Evolutionary conservation across 2,797 vertebrate genomes (phyloP).

Genomic region (Alca torda): DNA sequence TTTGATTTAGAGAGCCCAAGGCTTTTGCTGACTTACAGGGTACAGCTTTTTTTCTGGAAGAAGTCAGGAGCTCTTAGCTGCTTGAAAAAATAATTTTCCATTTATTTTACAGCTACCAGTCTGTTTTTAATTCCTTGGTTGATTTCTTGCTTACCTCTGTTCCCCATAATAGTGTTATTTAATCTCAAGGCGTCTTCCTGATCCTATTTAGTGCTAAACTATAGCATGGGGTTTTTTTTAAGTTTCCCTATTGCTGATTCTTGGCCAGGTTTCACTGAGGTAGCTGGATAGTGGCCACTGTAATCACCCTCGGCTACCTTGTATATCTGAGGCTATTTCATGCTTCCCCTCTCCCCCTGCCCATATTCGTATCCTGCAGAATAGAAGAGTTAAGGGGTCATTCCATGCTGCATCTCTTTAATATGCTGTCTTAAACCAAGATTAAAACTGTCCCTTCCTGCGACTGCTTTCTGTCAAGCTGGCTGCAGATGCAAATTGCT

Average conservation of each 20-base stretch:
- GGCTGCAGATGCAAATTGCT: background rate
- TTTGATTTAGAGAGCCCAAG: background rate
- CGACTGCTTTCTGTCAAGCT: background rate
- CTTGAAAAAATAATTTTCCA: background rate
- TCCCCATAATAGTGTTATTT: background rate
- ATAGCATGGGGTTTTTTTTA: background rate
- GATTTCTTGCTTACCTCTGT: conserved; percentile 7
- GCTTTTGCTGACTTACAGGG: background rate
- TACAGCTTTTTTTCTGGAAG: background rate
- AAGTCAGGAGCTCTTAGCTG: background rate
- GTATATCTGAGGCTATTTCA: background rate
- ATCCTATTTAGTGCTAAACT: background rate
- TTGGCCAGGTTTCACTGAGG: background rate
- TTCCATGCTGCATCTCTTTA: background rate
- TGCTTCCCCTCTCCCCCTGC: background rate
- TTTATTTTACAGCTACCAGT: background rate
- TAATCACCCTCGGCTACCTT: background rate
- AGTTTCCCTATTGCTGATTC: background rate
- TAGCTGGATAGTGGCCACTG: background rate
- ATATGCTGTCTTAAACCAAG: background rate
- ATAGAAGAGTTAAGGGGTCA: background rate
- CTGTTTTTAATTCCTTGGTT: background rate
- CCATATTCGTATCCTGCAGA: background rate
- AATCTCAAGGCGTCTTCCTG: background rate
- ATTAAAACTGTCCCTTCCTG: background rate